Evolutionary conservation across 2,113 vertebrate genomes (phyloP).

Genomic region (Phodopus roborovskii): DNA sequence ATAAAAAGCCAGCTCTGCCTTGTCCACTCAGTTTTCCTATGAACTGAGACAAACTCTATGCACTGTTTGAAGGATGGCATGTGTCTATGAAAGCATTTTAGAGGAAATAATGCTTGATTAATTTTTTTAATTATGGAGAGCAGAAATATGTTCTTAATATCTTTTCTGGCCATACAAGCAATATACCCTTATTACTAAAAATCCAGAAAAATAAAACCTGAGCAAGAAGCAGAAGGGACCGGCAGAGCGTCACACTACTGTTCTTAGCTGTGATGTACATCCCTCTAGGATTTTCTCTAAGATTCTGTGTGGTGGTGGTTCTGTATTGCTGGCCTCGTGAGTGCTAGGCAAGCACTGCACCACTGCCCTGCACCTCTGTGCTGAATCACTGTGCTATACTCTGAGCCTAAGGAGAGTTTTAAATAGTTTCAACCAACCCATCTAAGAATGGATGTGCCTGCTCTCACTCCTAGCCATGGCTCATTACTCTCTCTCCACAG

Average conservation of each 20-base stretch:
- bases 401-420: background rate
- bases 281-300: background rate
- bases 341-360: background rate
- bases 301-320: background rate
- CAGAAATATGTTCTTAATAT: background rate
- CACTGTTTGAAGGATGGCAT: background rate
- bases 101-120: background rate
- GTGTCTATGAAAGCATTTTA: too few relatives aligned
- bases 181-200: background rate
- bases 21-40: background rate
- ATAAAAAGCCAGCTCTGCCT: background rate
- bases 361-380: too few relatives aligned
- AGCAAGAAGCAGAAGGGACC: background rate
- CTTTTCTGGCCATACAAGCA: background rate
- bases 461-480: background rate
- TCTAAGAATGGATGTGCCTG: background rate
- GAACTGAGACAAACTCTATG: background rate
- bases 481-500: background rate
- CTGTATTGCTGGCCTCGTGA: background rate
- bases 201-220: background rate
- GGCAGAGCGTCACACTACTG: background rate
- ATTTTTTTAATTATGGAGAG: background rate
- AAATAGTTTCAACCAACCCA: background rate
- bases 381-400: too few relatives aligned
- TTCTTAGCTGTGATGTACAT: background rate